phyloP scores from a whole-genome alignment of 2,113 vertebrate species.

The Elachura formosa region DNA sequence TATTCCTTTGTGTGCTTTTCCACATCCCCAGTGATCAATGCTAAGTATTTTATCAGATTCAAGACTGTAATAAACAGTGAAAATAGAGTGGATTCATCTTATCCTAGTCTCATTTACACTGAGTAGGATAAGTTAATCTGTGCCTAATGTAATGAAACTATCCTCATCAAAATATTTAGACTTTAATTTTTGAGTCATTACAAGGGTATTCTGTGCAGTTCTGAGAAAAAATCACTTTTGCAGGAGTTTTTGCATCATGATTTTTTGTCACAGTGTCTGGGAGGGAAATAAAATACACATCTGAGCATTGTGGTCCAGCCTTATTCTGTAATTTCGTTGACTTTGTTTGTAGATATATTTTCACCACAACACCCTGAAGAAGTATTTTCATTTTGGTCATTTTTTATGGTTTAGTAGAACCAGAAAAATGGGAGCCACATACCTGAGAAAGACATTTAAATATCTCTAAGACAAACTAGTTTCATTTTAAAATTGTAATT shows the following conservation, averaged over 20 bases:
- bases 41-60: slow-evolving; percentile 51
- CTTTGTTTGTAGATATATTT: neutral
- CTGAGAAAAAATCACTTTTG: neutral
- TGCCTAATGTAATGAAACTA: slow-evolving; percentile 36
- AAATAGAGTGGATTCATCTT: slow-evolving; percentile 34
- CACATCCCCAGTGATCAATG: slow-evolving; percentile 29
- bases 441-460: neutral
- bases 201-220: neutral
- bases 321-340: neutral
- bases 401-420: neutral
- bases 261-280: neutral
- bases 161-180: slow-evolving; percentile 45
- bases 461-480: neutral
- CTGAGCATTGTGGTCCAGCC: neutral
- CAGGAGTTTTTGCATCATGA: neutral
- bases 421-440: neutral
- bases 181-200: slow-evolving; percentile 47
- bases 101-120: slow-evolving; percentile 11
- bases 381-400: neutral
- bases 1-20: slow-evolving; percentile 42
- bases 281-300: neutral
- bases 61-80: slow-evolving; percentile 27
- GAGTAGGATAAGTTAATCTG: neutral
- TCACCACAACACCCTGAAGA: neutral
- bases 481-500: slow-evolving; percentile 17